phyloP scores from a whole-genome alignment of 2,113 vertebrate species.

The Tringa solitaria region DNA sequence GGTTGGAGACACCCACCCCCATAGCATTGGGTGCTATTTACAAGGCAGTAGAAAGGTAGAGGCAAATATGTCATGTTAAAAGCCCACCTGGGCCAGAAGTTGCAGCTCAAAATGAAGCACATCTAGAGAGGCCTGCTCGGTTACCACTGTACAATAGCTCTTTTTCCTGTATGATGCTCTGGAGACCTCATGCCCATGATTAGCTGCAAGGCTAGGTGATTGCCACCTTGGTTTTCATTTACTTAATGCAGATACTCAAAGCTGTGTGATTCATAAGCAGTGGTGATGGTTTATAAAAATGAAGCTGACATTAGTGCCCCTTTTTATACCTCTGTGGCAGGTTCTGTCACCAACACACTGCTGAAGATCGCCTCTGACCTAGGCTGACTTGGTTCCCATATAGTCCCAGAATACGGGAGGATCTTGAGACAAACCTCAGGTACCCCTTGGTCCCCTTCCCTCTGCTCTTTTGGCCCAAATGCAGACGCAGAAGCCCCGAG shows the following conservation, averaged over 20 bases:
- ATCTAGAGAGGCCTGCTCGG: neutral
- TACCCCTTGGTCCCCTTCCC: neutral
- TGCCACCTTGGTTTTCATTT: neutral
- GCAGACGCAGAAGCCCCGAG: neutral
- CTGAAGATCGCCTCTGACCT: neutral
- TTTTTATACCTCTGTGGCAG: neutral
- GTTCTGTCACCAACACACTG: neutral
- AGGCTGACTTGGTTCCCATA: neutral
- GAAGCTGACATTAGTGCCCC: neutral
- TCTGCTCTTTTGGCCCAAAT: neutral
- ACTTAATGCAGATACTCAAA: neutral
- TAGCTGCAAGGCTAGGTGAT: neutral
- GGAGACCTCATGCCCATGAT: neutral
- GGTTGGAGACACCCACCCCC: too few relatives aligned
- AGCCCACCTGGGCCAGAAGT: neutral
- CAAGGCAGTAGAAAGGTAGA: neutral
- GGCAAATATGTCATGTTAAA: accelerated
- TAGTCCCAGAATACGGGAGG: neutral
- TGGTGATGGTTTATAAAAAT: neutral
- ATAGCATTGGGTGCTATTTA: accelerated
- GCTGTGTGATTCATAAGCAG: neutral
- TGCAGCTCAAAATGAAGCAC: neutral
- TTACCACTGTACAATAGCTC: neutral
- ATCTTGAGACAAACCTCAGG: neutral
- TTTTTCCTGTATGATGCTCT: neutral